These are phyloP conservation scores for Atlantisia rogersi DNA, from an alignment of 2,113 vertebrate species.

Conservation along the genomic window DNA sequence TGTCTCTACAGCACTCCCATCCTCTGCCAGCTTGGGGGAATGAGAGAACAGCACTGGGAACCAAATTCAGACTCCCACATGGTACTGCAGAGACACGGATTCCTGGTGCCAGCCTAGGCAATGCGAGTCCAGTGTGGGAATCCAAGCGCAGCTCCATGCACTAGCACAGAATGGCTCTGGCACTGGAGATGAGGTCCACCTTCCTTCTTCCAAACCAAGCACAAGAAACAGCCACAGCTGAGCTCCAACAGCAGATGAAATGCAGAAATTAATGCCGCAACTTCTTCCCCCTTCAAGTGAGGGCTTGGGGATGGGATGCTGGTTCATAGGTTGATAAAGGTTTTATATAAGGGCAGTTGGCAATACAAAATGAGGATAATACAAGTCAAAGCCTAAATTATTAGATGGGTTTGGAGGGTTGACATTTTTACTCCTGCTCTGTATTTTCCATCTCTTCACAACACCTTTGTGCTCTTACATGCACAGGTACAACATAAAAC, in stretches of 20 bases:
- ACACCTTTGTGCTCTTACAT: background rate
- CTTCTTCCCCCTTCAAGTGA: background rate
- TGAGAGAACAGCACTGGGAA: slow-evolving; percentile 38
- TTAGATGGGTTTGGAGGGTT: background rate
- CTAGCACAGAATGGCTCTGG: background rate
- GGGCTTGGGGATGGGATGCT: background rate
- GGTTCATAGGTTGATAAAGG: background rate
- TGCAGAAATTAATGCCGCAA: background rate
- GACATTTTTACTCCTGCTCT: background rate
- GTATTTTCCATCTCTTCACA: background rate
- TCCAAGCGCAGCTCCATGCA: background rate
- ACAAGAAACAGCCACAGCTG: background rate
- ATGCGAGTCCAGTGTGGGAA: background rate
- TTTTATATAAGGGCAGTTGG: background rate
- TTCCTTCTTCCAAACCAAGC: background rate
- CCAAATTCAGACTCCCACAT: slow-evolving; percentile 59
- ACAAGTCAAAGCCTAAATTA: background rate
- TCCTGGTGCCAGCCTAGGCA: slow-evolving; percentile 1
- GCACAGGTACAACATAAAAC: background rate
- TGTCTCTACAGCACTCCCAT: slow-evolving; percentile 10
- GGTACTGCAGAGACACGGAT: slow-evolving; percentile 17
- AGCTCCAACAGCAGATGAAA: background rate
- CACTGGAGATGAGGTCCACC: accelerated
- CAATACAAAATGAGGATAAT: background rate
- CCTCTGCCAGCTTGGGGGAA: slow-evolving; percentile 19